phyloP scores from a whole-genome alignment of 2,797 vertebrate species.

The Rhinogobio ventralis region DNA sequence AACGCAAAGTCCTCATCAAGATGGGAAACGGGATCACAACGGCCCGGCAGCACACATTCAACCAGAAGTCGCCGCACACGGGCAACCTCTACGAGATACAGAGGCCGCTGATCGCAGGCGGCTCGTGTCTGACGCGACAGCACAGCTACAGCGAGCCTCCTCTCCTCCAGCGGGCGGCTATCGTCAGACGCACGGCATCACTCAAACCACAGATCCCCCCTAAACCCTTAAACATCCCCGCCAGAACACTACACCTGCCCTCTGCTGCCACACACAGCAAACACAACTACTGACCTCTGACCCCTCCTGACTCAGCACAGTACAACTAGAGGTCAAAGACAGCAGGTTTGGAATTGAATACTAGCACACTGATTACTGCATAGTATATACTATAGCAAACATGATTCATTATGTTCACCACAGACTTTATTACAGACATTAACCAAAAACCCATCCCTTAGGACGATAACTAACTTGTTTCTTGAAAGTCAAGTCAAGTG shows the following conservation, averaged over 20 bases:
- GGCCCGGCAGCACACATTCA: slow-evolving; percentile 78
- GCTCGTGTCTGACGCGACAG: slow-evolving; percentile 77
- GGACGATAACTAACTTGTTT: too few relatives aligned
- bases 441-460: background rate
- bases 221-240: slow-evolving; percentile 62
- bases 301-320: background rate
- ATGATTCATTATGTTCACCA: background rate
- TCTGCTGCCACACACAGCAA: background rate
- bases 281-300: slow-evolving; percentile 3
- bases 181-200: slow-evolving; percentile 77
- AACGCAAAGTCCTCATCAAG: slow-evolving; percentile 79
- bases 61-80: slow-evolving; percentile 64
- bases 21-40: slow-evolving; percentile 70
- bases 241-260: background rate
- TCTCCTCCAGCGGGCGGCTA: slow-evolving; percentile 65
- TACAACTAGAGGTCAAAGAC: background rate
- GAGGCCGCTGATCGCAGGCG: slow-evolving; percentile 24
- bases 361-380: background rate
- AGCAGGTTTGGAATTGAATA: too few relatives aligned
- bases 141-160: slow-evolving; percentile 81
- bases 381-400: background rate
- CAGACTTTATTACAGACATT: background rate
- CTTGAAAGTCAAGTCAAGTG: background rate
- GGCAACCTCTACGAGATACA: slow-evolving; percentile 51
- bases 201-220: slow-evolving; percentile 79